Percentiles rank a stretch among this genome's conserved stretches.
These are phyloP conservation scores for Diplogasteroides magnus DNA, from an alignment of 1,140 invertebrate genomes.

Conservation along the genomic window DNA sequence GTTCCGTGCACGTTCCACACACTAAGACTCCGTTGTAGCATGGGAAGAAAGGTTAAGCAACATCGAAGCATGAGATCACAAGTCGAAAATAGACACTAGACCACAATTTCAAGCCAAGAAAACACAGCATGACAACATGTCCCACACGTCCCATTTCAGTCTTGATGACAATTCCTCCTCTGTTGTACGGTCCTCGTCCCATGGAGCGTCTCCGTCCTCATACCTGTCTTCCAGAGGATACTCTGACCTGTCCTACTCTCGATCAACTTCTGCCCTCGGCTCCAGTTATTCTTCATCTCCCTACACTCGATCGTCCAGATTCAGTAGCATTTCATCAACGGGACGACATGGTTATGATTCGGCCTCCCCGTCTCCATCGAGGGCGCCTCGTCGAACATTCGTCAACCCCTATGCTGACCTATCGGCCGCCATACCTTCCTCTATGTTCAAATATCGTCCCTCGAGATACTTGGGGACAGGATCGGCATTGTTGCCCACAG, in stretches of 20 bases:
- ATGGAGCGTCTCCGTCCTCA: no score
- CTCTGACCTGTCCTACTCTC: not conserved
- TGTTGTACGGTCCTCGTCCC: no score
- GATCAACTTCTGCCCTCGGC: not conserved
- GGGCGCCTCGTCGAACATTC: not conserved
- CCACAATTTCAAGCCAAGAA: no score
- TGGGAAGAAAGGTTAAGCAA: no score
- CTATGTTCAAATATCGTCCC: not conserved
- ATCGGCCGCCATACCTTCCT: not conserved
- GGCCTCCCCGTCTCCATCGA: not conserved
- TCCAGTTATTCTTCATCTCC: no score
- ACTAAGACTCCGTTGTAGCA: not conserved
- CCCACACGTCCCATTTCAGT: not conserved
- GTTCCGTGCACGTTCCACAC: not conserved
- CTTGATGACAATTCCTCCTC: not conserved
- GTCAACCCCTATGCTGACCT: not conserved
- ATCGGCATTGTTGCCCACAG: not conserved
- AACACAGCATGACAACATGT: no score
- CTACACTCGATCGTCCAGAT: no score
- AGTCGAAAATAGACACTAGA: no score
- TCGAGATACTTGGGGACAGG: not conserved
- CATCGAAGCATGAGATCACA: no score
- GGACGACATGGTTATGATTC: no score
- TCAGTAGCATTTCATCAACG: no score
- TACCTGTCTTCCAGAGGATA: no score